Evolutionary conservation across 2,113 vertebrate species (phyloP).

Genomic region (Pelecanus crispus): DNA sequence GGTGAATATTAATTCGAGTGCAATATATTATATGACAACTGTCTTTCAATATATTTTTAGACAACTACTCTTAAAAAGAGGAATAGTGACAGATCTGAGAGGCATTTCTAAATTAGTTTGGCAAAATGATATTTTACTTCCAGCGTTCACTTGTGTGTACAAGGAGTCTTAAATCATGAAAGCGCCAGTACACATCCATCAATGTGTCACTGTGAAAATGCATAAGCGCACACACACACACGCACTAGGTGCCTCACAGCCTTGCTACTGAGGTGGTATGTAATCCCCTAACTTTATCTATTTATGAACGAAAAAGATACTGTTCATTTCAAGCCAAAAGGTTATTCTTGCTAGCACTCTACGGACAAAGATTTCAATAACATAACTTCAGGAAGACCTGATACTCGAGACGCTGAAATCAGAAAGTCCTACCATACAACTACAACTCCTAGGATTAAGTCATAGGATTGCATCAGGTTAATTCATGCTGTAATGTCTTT

Average conservation of each 20-base stretch:
- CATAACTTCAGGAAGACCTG: background rate
- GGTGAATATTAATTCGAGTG: background rate
- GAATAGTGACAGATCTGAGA: background rate
- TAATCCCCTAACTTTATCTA: background rate
- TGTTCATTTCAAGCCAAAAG: background rate
- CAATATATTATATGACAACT: background rate
- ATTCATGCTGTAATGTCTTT: background rate
- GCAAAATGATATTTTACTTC: background rate
- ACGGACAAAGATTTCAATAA: background rate
- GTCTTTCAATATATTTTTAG: background rate
- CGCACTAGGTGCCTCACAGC: background rate
- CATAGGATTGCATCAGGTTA: background rate
- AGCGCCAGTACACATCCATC: background rate
- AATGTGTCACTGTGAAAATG: background rate
- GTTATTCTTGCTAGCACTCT: background rate
- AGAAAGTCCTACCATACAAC: background rate
- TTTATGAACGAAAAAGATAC: background rate
- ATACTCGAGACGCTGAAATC: background rate
- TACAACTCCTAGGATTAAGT: background rate
- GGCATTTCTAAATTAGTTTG: background rate
- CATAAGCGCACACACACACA: background rate
- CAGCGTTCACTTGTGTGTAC: background rate
- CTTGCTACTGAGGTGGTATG: background rate
- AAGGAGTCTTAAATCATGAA: background rate
- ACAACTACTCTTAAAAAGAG: background rate